A percentile compares a stretch with the other conserved stretches of the same genome.
Evolutionary conservation across 2,797 vertebrate genomes (phyloP).

Genomic region (Epinephelus malabaricus): DNA sequence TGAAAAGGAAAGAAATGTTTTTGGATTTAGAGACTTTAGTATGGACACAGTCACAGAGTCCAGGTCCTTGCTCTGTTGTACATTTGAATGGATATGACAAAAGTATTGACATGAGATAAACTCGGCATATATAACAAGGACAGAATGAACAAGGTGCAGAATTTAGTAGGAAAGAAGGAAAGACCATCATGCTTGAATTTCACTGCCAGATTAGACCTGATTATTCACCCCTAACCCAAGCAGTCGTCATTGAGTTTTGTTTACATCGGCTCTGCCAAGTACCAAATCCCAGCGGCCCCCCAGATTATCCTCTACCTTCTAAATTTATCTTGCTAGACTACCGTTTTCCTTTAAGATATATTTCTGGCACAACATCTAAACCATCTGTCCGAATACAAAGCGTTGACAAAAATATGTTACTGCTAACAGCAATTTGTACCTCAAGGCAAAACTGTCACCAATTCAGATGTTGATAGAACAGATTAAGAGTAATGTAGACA

Average conservation of each 20-base stretch:
- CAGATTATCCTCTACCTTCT: slow-evolving; percentile 61
- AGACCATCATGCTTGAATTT: slow-evolving; percentile 52
- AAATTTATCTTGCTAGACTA: slow-evolving; percentile 24
- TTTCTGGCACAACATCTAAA: not conserved
- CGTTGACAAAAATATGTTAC: not conserved
- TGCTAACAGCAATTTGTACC: not conserved
- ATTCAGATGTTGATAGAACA: not conserved
- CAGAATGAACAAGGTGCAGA: not conserved
- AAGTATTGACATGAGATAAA: not conserved
- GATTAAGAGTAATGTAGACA: slow-evolving; percentile 15
- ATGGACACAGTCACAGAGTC: not conserved
- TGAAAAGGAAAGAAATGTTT: not conserved
- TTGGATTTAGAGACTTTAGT: not conserved
- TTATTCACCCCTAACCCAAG: slow-evolving; percentile 62
- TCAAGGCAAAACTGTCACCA: not conserved
- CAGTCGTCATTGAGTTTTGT: slow-evolving; percentile 56
- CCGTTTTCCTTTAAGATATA: slow-evolving; percentile 19
- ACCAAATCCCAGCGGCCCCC: slow-evolving; percentile 64
- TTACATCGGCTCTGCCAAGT: slow-evolving; percentile 58
- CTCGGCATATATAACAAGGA: not conserved
- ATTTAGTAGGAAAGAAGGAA: slow-evolving; percentile 30
- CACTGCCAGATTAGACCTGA: slow-evolving; percentile 59
- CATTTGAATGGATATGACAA: not conserved
- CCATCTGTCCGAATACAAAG: slow-evolving; percentile 7
- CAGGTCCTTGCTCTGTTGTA: not conserved